Evolutionary conservation across 2,888 invertebrate species (phyloP).

Genomic region (Doris montereyensis): DNA sequence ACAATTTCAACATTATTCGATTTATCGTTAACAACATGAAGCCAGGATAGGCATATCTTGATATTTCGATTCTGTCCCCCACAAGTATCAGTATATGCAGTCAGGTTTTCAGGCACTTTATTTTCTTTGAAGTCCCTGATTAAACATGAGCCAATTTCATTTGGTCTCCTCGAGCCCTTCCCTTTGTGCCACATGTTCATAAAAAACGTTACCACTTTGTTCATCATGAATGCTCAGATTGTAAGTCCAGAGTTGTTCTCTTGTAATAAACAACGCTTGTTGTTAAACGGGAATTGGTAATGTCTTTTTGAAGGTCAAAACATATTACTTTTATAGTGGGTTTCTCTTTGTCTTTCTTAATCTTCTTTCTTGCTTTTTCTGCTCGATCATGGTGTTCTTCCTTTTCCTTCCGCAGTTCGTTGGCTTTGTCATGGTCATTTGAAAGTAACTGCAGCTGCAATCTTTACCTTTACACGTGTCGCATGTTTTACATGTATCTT

Average conservation of each 20-base stretch:
- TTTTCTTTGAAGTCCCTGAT: neutral
- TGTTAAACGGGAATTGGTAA: neutral
- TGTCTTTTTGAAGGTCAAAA: too few species aligned
- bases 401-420: too few species aligned
- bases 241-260: neutral
- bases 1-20: neutral
- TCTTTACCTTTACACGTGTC: neutral
- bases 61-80: conserved; percentile 12
- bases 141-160: conserved; percentile 25
- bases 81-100: conserved; percentile 7
- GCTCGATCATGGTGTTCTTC: neutral
- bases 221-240: neutral
- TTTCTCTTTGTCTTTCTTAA: neutral
- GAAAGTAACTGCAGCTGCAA: too few species aligned
- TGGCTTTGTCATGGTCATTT: too few species aligned
- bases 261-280: neutral
- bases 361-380: neutral
- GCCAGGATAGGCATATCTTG: neutral
- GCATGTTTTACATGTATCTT: too few species aligned
- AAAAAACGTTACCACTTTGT: neutral
- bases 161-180: neutral
- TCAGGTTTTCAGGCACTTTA: neutral
- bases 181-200: conserved; percentile 25
- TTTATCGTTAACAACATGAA: neutral
- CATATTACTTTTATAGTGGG: neutral